A percentile compares a stretch with the other conserved stretches of the same genome.
Evolutionary conservation across 64 coral and sea anemone genomes (phyloP).

Genomic region (Orbicella faveolata): DNA sequence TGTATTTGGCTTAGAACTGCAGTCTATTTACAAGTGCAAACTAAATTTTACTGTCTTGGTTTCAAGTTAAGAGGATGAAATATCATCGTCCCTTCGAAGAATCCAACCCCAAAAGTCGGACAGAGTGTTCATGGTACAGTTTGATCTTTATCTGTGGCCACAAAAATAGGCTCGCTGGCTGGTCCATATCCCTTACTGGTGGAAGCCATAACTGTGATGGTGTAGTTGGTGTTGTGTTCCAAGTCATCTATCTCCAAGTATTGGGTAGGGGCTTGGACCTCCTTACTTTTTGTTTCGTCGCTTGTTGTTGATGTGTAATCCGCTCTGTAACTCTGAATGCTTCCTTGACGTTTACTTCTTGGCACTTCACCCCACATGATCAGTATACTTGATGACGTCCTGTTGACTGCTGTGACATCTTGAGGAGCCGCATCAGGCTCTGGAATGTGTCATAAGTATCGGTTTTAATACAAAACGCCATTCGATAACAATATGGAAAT

Average conservation of each 20-base stretch:
- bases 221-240: neutral
- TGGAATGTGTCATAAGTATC: neutral
- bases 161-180: neutral
- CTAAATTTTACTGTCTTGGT: too few species aligned
- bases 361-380: conserved; percentile 5
- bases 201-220: neutral
- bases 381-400: neutral
- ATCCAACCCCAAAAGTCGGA: too few species aligned
- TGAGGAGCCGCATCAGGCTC: neutral
- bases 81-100: too few species aligned
- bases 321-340: neutral
- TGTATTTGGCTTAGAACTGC: too few species aligned
- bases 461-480: too few species aligned
- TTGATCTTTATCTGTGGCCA: neutral
- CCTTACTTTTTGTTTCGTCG: neutral
- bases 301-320: neutral
- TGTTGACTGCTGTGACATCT: neutral
- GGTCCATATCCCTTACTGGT: neutral
- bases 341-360: neutral
- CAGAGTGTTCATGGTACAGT: neutral
- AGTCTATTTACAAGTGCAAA: too few species aligned
- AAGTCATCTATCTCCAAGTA: neutral
- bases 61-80: too few species aligned
- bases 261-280: neutral
- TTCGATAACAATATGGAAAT: too few species aligned